Percentiles rank a stretch among this genome's conserved stretches.
These are phyloP conservation scores for Patagioenas fasciata DNA, from an alignment of 2,113 vertebrate species.

Conservation along the genomic window DNA sequence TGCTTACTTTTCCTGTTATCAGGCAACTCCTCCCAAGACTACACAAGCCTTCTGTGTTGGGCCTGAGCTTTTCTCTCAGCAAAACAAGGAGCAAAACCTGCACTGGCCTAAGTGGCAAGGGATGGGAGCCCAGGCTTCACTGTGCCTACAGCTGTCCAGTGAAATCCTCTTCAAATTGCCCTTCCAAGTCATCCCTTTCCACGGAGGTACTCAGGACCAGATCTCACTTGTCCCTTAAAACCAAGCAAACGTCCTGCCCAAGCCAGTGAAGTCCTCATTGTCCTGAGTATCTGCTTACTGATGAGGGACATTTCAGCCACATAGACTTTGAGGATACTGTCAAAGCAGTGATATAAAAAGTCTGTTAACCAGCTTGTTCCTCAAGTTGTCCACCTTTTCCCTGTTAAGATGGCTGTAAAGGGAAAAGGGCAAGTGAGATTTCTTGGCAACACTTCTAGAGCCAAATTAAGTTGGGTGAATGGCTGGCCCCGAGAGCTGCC, in stretches of 20 bases:
- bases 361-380: neutral
- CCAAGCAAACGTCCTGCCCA: neutral
- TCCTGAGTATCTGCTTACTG: rapidly evolving
- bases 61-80: neutral
- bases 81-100: neutral
- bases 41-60: neutral
- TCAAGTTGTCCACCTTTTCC: neutral
- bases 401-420: neutral
- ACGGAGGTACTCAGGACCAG: neutral
- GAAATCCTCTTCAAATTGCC: neutral
- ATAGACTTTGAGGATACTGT: neutral
- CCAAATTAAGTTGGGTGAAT: neutral
- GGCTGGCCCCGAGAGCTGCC: neutral
- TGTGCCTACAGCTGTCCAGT: neutral
- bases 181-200: neutral
- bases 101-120: neutral
- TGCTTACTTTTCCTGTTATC: neutral
- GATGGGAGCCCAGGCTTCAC: neutral
- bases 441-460: neutral
- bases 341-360: neutral
- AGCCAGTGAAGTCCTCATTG: neutral
- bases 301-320: neutral
- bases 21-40: neutral
- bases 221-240: neutral
- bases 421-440: neutral